Evolutionary conservation across 1,140 invertebrate genomes (phyloP).

Genomic region (Lithobius niger): DNA sequence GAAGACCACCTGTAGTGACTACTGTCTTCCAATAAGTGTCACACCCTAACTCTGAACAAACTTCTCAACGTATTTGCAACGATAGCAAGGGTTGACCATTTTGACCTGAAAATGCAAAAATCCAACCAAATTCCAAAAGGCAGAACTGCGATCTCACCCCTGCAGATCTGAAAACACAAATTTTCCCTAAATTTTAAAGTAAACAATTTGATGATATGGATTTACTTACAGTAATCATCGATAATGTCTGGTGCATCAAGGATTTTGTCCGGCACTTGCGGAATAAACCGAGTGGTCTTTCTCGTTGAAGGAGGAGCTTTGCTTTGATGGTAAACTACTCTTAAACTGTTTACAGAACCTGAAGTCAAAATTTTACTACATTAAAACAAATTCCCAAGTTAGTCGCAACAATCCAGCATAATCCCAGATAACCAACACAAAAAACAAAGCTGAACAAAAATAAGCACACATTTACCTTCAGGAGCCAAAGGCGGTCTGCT

Average conservation of each 20-base stretch:
- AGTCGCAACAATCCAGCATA: too few species aligned
- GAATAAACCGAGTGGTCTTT: constrained; percentile 73
- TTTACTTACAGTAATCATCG: constrained; percentile 89
- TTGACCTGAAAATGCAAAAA: too few species aligned
- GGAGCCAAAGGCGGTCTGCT: constrained; percentile 75
- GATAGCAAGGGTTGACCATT: too few species aligned
- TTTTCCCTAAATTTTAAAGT: background rate
- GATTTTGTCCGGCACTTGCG: constrained; percentile 81
- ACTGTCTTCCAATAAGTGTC: too few species aligned
- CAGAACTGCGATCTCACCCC: too few species aligned
- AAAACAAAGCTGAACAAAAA: constrained; percentile 10
- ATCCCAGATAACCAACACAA: too few species aligned
- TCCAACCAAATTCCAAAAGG: too few species aligned
- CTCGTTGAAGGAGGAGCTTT: constrained; percentile 58
- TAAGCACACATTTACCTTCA: constrained; percentile 37
- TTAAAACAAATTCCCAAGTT: constrained; percentile 6
- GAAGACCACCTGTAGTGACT: too few species aligned
- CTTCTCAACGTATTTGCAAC: too few species aligned
- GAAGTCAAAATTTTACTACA: constrained; percentile 13
- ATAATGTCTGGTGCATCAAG: constrained; percentile 93
- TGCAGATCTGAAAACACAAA: too few species aligned
- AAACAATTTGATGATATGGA: background rate
- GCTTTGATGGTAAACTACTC: constrained; percentile 75
- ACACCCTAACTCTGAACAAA: too few species aligned
- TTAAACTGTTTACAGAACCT: constrained; percentile 74